Percentiles rank a stretch among this genome's conserved stretches.
Conservation (phyloP, 2,797 vertebrate genomes). For the Agapornis canus region DNA sequence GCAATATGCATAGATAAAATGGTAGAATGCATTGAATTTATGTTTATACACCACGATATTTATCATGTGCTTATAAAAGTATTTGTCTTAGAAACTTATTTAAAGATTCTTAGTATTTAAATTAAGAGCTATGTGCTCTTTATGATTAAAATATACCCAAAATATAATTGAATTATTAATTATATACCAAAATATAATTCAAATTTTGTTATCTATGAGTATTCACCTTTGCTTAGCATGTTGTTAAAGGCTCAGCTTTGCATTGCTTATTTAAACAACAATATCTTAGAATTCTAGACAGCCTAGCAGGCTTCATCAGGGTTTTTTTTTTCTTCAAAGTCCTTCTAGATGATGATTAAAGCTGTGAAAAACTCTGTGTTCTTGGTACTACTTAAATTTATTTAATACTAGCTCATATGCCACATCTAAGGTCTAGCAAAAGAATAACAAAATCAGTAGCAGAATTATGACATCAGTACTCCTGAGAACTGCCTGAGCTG, state of each 20-base stretch:
- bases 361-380: background rate
- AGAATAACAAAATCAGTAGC: background rate
- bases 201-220: background rate
- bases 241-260: background rate
- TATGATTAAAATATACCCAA: background rate
- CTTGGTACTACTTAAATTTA: background rate
- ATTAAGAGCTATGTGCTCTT: background rate
- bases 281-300: background rate
- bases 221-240: background rate
- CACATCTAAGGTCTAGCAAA: background rate
- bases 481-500: background rate
- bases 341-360: background rate
- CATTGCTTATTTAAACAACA: background rate
- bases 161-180: background rate
- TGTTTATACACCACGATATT: background rate
- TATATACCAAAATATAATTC: background rate
- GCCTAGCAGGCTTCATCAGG: background rate
- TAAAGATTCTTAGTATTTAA: background rate
- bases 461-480: background rate
- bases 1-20: constrained; percentile 22
- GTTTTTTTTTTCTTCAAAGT: background rate
- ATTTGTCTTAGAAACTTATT: background rate
- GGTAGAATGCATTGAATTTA: background rate
- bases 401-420: background rate
- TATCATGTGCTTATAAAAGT: background rate